Conservation (phyloP, 2,797 vertebrate species). For the Pseudomugil gertrudae region DNA sequence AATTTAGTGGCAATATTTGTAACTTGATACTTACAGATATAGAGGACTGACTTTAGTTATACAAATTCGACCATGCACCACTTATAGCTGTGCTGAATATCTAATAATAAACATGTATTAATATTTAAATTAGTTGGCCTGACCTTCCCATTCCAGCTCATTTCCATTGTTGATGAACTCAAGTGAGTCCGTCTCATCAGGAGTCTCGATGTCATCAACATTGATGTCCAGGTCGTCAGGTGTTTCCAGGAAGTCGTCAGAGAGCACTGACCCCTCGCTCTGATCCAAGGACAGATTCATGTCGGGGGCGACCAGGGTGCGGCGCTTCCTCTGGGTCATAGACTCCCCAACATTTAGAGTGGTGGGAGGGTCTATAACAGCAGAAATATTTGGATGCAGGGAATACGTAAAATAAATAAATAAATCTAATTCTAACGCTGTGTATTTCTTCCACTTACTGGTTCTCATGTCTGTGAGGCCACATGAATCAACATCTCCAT, state of each 20-base stretch:
- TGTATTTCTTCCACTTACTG: conserved; percentile 80
- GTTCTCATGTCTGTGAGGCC: conserved; percentile 84
- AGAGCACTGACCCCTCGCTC: conserved; percentile 94
- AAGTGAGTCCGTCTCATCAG: conserved; percentile 93
- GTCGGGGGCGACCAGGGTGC: conserved; percentile 91
- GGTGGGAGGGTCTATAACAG: conserved; percentile 83
- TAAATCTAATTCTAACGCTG: neutral
- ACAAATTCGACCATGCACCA: neutral
- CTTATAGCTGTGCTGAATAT: neutral
- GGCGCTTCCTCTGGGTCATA: conserved; percentile 88
- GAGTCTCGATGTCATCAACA: conserved; percentile 94
- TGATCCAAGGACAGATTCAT: conserved; percentile 97
- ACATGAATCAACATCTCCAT: conserved; percentile 86
- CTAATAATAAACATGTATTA: neutral
- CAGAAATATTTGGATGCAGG: neutral
- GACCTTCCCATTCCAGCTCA: conserved; percentile 98
- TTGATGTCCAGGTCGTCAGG: conserved; percentile 96
- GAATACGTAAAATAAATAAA: too few species aligned
- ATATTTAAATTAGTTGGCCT: conserved; percentile 57
- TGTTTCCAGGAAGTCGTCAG: conserved; percentile 91
- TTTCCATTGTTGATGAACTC: conserved; percentile 93
- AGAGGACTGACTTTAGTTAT: neutral
- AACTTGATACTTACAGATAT: neutral
- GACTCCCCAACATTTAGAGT: conserved; percentile 83
- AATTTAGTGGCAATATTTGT: neutral